Evolutionary conservation across 2,888 invertebrate species (phyloP).

Genomic region (Tipula confusa): DNA sequence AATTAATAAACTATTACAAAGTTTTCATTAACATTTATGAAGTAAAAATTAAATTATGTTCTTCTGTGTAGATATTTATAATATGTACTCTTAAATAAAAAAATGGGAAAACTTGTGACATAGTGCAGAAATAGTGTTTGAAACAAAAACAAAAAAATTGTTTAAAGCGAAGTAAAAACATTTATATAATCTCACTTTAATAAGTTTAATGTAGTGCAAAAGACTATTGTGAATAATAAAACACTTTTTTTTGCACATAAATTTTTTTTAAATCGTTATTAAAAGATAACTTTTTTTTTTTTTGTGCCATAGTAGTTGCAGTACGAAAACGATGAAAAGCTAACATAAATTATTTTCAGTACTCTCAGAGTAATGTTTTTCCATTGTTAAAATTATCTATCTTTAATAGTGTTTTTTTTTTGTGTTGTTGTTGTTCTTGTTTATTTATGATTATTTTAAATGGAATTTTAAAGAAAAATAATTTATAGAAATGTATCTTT

Average conservation of each 20-base stretch:
- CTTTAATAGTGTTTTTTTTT: background rate
- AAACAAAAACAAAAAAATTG: background rate
- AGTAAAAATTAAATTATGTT: too few relatives aligned
- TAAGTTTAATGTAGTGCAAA: conserved; percentile 25
- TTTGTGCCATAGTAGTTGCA: background rate
- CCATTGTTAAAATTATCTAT: background rate
- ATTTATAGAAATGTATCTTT: too few relatives aligned
- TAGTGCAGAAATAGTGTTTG: background rate
- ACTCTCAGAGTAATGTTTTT: background rate
- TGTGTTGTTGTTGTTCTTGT: too few relatives aligned
- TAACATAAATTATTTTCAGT: background rate
- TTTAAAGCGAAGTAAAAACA: background rate
- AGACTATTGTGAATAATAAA: conserved; percentile 12
- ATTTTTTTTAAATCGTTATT: background rate
- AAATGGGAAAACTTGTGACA: background rate
- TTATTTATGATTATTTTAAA: background rate
- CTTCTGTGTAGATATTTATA: background rate
- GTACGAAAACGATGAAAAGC: background rate
- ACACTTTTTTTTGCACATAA: background rate
- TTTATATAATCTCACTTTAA: background rate
- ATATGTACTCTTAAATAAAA: background rate
- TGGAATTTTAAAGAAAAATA: background rate
- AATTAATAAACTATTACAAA: background rate
- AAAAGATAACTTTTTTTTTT: background rate
- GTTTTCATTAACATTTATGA: background rate